Evolutionary conservation across 1,140 invertebrate species (phyloP).

Genomic region (Caenorhabditis tropicalis): DNA sequence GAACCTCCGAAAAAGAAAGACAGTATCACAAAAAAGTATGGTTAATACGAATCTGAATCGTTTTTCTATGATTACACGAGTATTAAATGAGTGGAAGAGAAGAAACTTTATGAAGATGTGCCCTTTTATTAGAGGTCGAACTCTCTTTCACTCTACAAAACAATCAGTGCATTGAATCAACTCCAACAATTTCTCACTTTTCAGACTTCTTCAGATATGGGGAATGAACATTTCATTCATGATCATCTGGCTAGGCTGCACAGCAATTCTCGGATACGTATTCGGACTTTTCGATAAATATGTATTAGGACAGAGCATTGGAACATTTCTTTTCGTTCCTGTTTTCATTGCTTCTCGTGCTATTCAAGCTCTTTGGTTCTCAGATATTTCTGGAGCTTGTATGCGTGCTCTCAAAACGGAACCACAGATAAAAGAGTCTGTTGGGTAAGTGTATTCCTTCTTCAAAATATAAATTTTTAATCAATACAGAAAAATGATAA

Average conservation of each 20-base stretch:
- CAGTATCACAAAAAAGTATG: constrained; percentile 13
- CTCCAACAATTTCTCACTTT: no score
- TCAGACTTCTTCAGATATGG: constrained; percentile 59
- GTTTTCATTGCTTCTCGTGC: constrained; percentile 61
- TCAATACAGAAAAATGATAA: constrained; percentile 60
- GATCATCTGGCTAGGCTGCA: constrained; percentile 45
- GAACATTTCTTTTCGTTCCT: constrained; percentile 57
- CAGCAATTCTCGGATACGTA: constrained; percentile 23
- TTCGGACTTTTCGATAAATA: not conserved
- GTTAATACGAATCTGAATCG: not conserved
- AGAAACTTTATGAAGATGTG: no score
- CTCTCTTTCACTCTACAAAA: no score
- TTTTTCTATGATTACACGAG: not conserved
- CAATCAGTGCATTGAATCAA: no score
- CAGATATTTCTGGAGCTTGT: constrained; percentile 62
- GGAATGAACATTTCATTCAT: constrained; percentile 58
- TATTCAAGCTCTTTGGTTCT: constrained; percentile 64
- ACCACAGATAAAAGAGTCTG: not conserved
- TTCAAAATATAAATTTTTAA: not conserved
- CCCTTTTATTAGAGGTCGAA: no score
- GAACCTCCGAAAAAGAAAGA: constrained; percentile 31
- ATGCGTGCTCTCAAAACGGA: constrained; percentile 7
- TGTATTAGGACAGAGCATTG: constrained; percentile 43
- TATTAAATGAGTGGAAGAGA: no score
- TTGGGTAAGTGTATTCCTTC: not conserved